Base-by-base conservation (phyloP, 1,140 invertebrate species). In the Uloborus diversus region DNA sequence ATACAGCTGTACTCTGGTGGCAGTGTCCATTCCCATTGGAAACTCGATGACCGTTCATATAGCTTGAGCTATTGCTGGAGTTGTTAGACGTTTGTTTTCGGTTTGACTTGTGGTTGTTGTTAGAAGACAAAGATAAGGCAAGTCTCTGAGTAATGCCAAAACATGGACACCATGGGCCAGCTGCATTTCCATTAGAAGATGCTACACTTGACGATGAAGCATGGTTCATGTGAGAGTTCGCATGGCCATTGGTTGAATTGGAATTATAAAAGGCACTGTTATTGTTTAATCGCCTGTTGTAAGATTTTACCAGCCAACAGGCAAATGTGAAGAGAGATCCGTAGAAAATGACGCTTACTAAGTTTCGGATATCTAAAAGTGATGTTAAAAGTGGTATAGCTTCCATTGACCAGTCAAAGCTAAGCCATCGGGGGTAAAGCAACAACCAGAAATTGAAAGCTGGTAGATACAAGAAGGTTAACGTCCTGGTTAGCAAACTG, bases 401-500 rank as follows among this genome's bases (percentile, higher is more conserved):
- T 82, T 96, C 95, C 96, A 97, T 97, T 3, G 94, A 95, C 96
- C 96, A 98, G 85, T 98, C 96, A 86, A 96, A 97, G 85, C 94
- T 96, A 32, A 98, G 87, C 57, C 91, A 91, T 81, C 90, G 90
- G 9, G 96, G 96, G 83, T 91, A 94, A 1, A 96, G 84, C 30
- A 98, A 86, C 82, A 98, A 90, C 84, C 90, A 89, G 79, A 94
- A 91, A 86, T 96, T 97, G 82, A 96, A 93, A 4, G 92, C 91
- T 1, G 95, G 95, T 59, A 98, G 89, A 85, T 95, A 96, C 75
- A 91, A 87, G 86, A 97, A 97, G 9, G 95, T 98, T 65, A 96
- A 89, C 25, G 92, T 66, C 57, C 87, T 75, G 4, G 83, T 84
- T 27, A 85, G 51, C 25, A 82, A 30, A 64, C 82, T 84, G 20